Evolutionary conservation across 2,888 invertebrate genomes (phyloP).

Genomic region (Drosophila borborema): DNA sequence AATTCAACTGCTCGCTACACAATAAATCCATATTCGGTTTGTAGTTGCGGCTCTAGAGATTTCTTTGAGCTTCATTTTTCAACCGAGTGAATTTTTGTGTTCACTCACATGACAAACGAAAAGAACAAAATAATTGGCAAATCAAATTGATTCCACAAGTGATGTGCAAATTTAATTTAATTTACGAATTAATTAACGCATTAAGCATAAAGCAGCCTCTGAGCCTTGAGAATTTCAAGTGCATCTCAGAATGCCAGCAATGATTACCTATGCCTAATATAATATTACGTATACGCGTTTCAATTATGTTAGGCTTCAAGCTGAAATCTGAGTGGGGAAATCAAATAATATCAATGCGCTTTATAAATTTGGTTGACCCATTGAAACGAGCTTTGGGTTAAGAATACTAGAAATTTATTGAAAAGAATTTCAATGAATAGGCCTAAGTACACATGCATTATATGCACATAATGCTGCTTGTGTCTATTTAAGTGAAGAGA

Average conservation of each 20-base stretch:
- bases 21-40: conserved; percentile 55
- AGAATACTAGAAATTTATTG: background rate
- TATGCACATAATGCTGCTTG: background rate
- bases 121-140: conserved; percentile 47
- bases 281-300: background rate
- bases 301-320: background rate
- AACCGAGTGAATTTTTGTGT: conserved; percentile 34
- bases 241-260: background rate
- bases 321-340: background rate
- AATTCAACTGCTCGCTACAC: conserved; percentile 32
- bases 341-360: no score
- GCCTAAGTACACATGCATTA: background rate
- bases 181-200: background rate
- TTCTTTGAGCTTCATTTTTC: conserved; percentile 39
- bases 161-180: conserved; percentile 16
- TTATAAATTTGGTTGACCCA: no score
- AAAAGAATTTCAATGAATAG: background rate
- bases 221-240: background rate
- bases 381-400: background rate
- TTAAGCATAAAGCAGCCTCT: background rate
- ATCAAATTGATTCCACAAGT: conserved; percentile 43
- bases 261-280: background rate
- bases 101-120: conserved; percentile 7
- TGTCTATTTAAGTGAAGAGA: conserved; percentile 8
- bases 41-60: conserved; percentile 9